These are phyloP conservation scores for Perizoma flavofasciatum DNA, from an alignment of 2,888 invertebrate genomes.

Conservation along the genomic window DNA sequence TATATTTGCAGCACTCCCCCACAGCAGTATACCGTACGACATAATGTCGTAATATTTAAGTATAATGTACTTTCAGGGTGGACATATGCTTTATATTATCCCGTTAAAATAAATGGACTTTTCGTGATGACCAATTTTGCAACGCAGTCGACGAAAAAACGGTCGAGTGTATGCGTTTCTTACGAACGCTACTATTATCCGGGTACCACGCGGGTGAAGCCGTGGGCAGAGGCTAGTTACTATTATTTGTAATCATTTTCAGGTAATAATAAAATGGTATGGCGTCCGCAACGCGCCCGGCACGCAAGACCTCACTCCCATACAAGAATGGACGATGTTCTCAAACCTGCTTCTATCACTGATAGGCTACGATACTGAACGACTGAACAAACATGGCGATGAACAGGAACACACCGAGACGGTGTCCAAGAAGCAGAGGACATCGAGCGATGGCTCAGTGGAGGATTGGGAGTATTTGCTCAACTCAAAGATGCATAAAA, in stretches of 20 bases:
- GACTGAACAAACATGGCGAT: conserved; percentile 72
- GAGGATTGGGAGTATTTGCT: conserved; percentile 92
- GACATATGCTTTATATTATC: too few relatives aligned
- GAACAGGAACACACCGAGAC: conserved; percentile 57
- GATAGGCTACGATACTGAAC: conserved; percentile 89
- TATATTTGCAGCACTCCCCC: too few relatives aligned
- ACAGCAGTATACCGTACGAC: too few relatives aligned
- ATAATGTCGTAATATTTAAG: too few relatives aligned
- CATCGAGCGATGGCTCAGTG: conserved; percentile 89
- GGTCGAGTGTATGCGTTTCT: too few relatives aligned
- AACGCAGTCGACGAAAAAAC: too few relatives aligned
- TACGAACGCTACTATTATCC: too few relatives aligned
- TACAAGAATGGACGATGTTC: conserved; percentile 93
- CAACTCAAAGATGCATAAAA: conserved; percentile 83
- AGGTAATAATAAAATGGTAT: conserved; percentile 93
- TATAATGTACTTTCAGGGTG: too few relatives aligned
- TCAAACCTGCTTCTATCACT: conserved; percentile 83
- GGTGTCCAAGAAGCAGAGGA: conserved; percentile 89
- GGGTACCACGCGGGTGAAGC: too few relatives aligned
- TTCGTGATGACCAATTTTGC: too few relatives aligned
- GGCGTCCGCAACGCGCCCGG: conserved; percentile 94
- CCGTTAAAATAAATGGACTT: too few relatives aligned
- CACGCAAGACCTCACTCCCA: conserved; percentile 88
- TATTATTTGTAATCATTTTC: conserved; percentile 19
- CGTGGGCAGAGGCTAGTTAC: too few relatives aligned